These are phyloP conservation scores for Rhyacophila evoluta DNA, from an alignment of 2,888 invertebrate genomes.

Conservation along the genomic window DNA sequence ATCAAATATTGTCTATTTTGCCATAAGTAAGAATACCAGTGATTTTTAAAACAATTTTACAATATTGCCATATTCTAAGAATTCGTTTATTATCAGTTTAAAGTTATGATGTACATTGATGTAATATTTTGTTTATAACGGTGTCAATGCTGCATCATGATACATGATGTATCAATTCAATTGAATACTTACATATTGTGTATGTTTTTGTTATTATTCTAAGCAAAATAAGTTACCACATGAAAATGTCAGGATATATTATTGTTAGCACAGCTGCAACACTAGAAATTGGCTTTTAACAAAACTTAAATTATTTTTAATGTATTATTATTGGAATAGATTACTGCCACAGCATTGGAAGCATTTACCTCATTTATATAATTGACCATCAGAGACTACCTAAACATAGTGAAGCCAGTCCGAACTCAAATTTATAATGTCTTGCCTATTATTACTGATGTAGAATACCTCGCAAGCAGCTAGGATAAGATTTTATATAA, in stretches of 20 bases:
- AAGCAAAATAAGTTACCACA: conserved; percentile 2
- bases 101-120: neutral
- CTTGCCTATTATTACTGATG: conserved; percentile 11
- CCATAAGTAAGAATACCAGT: neutral
- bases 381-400: neutral
- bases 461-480: conserved; percentile 5
- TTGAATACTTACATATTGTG: neutral
- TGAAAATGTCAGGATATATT: conserved; percentile 13
- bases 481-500: conserved; percentile 14
- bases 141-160: neutral
- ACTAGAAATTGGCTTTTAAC: neutral
- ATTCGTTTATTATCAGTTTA: neutral
- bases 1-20: neutral
- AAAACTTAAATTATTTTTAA: neutral
- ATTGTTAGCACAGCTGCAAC: conserved; percentile 1
- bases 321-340: neutral
- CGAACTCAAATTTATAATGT: neutral
- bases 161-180: neutral
- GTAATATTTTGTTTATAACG: neutral
- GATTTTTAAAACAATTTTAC: neutral
- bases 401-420: neutral
- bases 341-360: neutral
- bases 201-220: conserved; percentile 22
- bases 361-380: conserved; percentile 1
- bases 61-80: neutral